Conservation (phyloP, 1,140 invertebrate genomes). For the Trachelipus rathkii region DNA sequence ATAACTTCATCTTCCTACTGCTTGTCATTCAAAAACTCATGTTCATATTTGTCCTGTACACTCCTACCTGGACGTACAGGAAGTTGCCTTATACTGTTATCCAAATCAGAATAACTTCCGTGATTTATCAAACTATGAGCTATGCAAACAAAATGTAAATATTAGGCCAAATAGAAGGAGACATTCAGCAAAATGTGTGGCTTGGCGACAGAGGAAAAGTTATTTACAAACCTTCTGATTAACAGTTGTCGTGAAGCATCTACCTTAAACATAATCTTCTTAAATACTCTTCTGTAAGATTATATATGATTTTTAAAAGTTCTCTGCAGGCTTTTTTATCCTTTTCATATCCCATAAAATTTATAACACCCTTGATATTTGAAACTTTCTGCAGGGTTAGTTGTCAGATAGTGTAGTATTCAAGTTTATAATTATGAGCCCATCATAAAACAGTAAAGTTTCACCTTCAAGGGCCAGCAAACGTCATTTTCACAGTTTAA, state of each 20-base stretch:
- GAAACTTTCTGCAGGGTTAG: too few species aligned
- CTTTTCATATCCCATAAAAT: too few species aligned
- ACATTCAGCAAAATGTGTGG: not conserved
- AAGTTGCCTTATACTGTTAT: not conserved
- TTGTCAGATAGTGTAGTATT: too few species aligned
- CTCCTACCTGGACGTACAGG: not conserved
- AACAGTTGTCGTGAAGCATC: not conserved
- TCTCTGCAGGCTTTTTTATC: too few species aligned
- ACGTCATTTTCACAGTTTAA: too few species aligned
- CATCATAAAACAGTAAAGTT: too few species aligned
- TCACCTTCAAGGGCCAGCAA: too few species aligned
- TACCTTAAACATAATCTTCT: not conserved
- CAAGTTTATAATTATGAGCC: too few species aligned
- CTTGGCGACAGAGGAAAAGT: not conserved
- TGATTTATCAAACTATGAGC: not conserved
- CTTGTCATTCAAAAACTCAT: not conserved
- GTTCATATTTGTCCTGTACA: not conserved
- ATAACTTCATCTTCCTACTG: not conserved
- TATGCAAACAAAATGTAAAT: not conserved
- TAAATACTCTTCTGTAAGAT: too few species aligned
- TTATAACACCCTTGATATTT: too few species aligned
- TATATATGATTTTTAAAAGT: too few species aligned
- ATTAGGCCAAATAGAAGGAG: not conserved
- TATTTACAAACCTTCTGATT: conserved; percentile 1
- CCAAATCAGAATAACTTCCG: not conserved